Percentiles rank a stretch among this genome's conserved stretches.
Evolutionary conservation across 2,113 vertebrate species (phyloP).

Genomic region (Camarhynchus parvulus): DNA sequence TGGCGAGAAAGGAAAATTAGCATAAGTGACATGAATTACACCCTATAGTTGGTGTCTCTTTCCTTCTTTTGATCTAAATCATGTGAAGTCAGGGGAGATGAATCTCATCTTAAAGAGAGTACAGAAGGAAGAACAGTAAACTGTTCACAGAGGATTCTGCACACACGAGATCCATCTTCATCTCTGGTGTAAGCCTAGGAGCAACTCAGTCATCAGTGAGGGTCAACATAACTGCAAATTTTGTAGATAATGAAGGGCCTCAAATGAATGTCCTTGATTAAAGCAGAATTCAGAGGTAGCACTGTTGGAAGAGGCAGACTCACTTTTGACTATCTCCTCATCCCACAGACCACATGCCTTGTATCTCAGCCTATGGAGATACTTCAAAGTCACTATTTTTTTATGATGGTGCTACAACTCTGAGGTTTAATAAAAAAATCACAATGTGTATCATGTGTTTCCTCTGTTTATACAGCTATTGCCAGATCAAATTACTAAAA

Average conservation of each 20-base stretch:
- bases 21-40: not conserved
- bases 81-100: not conserved
- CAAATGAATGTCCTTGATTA: not conserved
- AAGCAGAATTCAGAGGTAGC: not conserved
- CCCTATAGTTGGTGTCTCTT: not conserved
- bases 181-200: not conserved
- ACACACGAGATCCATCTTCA: not conserved
- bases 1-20: not conserved
- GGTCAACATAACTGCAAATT: not conserved
- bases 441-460: not conserved
- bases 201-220: not conserved
- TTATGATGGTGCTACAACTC: not conserved
- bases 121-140: not conserved
- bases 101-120: not conserved
- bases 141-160: not conserved
- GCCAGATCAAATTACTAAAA: not conserved
- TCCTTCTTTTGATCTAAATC: not conserved
- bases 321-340: not conserved
- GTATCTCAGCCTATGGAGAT: not conserved
- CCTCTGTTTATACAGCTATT: not conserved
- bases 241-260: not conserved
- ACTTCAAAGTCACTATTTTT: slow-evolving; percentile 14
- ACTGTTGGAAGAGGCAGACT: not conserved
- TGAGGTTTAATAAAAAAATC: not conserved
- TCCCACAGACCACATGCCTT: not conserved